Base-by-base conservation (phyloP, 35 echinoderm and acorn worm species). In the Apostichopus parvimensis region DNA sequence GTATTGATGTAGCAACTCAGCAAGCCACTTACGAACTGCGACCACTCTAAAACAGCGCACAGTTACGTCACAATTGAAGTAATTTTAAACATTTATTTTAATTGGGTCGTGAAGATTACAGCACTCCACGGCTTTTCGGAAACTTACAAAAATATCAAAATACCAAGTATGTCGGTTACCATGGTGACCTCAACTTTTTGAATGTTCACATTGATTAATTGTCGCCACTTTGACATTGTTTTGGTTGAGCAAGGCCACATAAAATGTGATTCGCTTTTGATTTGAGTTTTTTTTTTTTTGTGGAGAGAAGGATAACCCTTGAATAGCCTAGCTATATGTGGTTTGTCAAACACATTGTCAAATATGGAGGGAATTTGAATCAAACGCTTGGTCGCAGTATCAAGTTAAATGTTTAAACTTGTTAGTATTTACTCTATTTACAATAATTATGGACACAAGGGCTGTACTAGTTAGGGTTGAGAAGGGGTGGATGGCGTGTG, bases 21-120 rank as follows among this genome's bases (percentile, higher is more conserved):
- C 15, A 1, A 75, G n/a, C 71, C 17, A 75, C 71, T 75, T 18
- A 22, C n/a, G 15, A 22, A 18, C 17, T 75, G 71, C 21, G 17
- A 22, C 17, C 71, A 75, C 71, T 75, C 71, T 75, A 75, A n/a
- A 75, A 75, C 71, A 75, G 20, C 15, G 71, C 7, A 75, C 21
- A 75, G 71, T 75, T 5, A 75, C 71, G 17, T 14, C 71, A 75
- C 71, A 75, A 75, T 75, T 18, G 71, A 75, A 75, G 71, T 18
- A 75, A 75, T 75, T 75, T 75, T 18, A 75, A 75, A 75, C 71
- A 75, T 75, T 75, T 75, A 75, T 75, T 75, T 75, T 75, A 75
- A 75, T 75, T 75, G 71, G 71, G 71, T 75, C 71, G 71, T 75
- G 71, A 75, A 75, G 71, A 75, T 75, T 22, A 75, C 71, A 75